Base-by-base conservation (phyloP, 1,140 invertebrate species). In the Brachionus paranguensis region DNA sequence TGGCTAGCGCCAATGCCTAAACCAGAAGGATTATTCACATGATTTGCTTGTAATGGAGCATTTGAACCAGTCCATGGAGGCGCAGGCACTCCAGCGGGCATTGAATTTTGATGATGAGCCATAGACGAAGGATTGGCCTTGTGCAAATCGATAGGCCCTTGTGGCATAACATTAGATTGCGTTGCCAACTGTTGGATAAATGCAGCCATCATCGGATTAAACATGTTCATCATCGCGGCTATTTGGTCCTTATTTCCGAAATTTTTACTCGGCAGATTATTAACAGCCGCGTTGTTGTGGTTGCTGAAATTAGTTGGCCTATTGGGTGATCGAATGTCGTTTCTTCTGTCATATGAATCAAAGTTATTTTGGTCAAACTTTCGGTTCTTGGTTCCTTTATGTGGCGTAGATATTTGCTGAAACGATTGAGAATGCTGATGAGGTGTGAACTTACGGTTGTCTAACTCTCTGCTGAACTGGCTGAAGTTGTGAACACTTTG, bases 121-220 rank as follows among this genome's bases (percentile, higher is more conserved):
- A 50, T 47, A 6, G 43, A 12, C 24, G 43, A 4, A 27, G 17
- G 2, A 24, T 24, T 50, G 8, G 41, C 20, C 11, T 76, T 76
- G 4, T 50, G 45, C 5, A 47, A 47, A 76, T 76, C 72, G 1
- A 50, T 76, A 24, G 17, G 6, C 27, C 27, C 47, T 50, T 47
- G 72, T 11, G 43, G 72, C 43, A 76, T 27, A 24, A 76, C 3
- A 47, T 76, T 76, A 14, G 72, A 76, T 33, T 76, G 72, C 8
- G 78, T 64, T 20, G 78, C 53, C 24, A 81, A 17, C 47, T 81
- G 78, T n/a, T 81, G 78, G 41, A 81, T 60, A 68, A 81, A 81
- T 6, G 64, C 53, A 64, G 53, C 53, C 78, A 81, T 81, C 78
- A 81, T 81, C 12, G 78, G 78, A 81, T 81, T 81, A 47, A 81